Conservation (phyloP, 2,888 invertebrate genomes). For the Metallyticus violacea region DNA sequence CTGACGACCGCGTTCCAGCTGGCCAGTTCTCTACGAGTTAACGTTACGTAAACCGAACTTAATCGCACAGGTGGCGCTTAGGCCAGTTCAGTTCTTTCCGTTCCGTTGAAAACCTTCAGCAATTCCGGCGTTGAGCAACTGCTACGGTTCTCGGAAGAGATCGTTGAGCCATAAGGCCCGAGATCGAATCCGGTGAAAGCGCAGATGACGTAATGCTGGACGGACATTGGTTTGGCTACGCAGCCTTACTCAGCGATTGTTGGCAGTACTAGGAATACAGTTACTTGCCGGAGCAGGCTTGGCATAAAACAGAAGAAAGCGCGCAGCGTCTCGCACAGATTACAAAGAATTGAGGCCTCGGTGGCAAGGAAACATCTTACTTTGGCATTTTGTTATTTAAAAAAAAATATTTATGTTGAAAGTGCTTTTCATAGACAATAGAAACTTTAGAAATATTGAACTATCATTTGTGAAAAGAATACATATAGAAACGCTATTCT, state of each 20-base stretch:
- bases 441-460: too few species aligned
- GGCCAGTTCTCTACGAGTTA: too few species aligned
- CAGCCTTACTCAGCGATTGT: background rate
- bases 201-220: background rate
- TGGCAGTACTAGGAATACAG: background rate
- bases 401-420: too few species aligned
- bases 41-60: too few species aligned
- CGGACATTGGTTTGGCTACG: background rate
- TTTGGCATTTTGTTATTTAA: too few species aligned
- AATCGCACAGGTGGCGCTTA: background rate
- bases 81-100: background rate
- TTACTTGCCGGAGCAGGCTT: background rate
- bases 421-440: too few species aligned
- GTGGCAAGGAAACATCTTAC: too few species aligned
- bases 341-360: background rate
- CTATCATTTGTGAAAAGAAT: too few species aligned
- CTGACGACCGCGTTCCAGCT: too few species aligned
- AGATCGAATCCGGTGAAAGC: background rate
- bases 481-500: too few species aligned
- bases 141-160: background rate
- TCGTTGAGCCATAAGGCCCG: background rate
- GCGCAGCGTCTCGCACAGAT: background rate
- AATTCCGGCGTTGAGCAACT: background rate
- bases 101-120: background rate
- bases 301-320: background rate